These are phyloP conservation scores for Daboia siamensis DNA, from an alignment of 2,113 vertebrate genomes.

Conservation along the genomic window DNA sequence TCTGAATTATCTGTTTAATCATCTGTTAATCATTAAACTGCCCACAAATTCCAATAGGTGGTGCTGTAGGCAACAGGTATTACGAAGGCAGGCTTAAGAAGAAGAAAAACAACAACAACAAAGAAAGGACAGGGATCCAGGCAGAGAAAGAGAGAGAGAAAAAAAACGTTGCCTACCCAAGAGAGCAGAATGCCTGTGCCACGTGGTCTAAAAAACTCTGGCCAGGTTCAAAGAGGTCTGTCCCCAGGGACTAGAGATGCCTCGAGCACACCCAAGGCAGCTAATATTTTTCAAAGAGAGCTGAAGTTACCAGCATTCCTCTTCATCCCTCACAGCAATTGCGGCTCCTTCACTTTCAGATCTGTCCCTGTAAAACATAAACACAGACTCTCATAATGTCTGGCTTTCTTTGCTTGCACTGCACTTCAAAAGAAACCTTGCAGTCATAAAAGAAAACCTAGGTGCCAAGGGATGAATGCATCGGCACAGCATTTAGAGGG, in stretches of 20 bases:
- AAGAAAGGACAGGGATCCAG: slow-evolving; percentile 29
- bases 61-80: slow-evolving; percentile 50
- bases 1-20: neutral
- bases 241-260: slow-evolving; percentile 50
- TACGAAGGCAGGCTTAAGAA: slow-evolving; percentile 25
- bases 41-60: slow-evolving; percentile 49
- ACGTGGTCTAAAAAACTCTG: slow-evolving; percentile 58
- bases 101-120: neutral
- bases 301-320: slow-evolving; percentile 54
- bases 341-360: slow-evolving; percentile 48
- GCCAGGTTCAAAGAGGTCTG: slow-evolving; percentile 57
- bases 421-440: neutral
- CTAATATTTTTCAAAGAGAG: slow-evolving; percentile 54
- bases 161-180: slow-evolving; percentile 34
- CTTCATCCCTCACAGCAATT: slow-evolving; percentile 43
- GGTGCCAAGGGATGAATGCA: neutral
- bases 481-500: neutral
- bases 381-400: neutral
- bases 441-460: neutral
- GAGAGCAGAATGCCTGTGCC: slow-evolving; percentile 47
- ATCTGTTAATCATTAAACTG: slow-evolving; percentile 50
- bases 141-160: slow-evolving; percentile 14
- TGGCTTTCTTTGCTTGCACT: slow-evolving; percentile 9
- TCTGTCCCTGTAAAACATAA: slow-evolving; percentile 47
- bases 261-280: slow-evolving; percentile 53